Percentiles rank a stretch among this genome's conserved stretches.
Evolutionary conservation across 2,888 invertebrate genomes (phyloP).

Genomic region (Orthosia cruda): DNA sequence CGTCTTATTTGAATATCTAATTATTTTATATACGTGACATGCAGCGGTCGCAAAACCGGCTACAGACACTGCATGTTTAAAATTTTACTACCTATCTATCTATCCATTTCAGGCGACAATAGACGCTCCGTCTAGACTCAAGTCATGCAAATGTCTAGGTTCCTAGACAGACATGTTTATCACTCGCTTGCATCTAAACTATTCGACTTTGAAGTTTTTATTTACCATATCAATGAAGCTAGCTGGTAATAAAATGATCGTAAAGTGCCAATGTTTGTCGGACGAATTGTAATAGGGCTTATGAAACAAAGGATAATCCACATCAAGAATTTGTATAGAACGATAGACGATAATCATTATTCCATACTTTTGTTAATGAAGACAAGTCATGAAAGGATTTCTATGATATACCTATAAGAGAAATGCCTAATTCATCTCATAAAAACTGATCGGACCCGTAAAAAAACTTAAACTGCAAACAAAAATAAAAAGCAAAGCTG

Average conservation of each 20-base stretch:
- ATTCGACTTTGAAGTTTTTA: slow-evolving; percentile 28
- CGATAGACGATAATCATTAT: neutral
- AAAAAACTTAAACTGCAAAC: slow-evolving; percentile 15
- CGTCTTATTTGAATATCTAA: slow-evolving; percentile 10
- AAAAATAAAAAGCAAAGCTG: slow-evolving; percentile 29
- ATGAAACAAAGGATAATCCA: neutral
- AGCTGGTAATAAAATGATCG: slow-evolving; percentile 39
- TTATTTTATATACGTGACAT: slow-evolving; percentile 6
- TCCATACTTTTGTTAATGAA: neutral
- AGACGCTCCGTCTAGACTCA: slow-evolving; percentile 36
- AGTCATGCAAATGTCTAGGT: slow-evolving; percentile 21
- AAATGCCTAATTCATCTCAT: neutral
- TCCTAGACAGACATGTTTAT: slow-evolving; percentile 25
- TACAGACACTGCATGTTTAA: slow-evolving; percentile 9
- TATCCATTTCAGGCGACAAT: slow-evolving; percentile 32
- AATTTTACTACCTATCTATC: slow-evolving; percentile 6
- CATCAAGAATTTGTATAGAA: neutral
- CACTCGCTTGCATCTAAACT: slow-evolving; percentile 20
- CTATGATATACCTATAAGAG: neutral
- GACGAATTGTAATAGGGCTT: slow-evolving; percentile 1
- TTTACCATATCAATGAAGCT: slow-evolving; percentile 34
- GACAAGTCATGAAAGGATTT: neutral
- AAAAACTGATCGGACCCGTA: neutral
- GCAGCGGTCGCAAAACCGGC: slow-evolving; percentile 10
- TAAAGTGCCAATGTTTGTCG: slow-evolving; percentile 24